phyloP scores from a whole-genome alignment of 1,140 invertebrate genomes.

The Bemisia tabaci region DNA sequence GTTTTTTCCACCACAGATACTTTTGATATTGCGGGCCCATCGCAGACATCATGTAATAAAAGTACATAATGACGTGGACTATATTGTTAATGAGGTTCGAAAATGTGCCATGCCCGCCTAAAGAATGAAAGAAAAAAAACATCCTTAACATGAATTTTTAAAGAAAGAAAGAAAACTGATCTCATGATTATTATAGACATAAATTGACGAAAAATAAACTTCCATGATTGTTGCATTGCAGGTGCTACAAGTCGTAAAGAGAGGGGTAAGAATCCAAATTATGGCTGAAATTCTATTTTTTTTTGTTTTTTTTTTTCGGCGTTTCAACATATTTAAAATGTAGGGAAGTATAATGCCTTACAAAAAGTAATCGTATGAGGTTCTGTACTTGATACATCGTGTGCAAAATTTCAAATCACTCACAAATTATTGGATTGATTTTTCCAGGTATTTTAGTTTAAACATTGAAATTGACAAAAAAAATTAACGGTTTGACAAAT shows the following conservation, averaged over 20 bases:
- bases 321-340: too few species aligned
- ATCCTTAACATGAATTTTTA: too few species aligned
- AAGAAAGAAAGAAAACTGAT: too few species aligned
- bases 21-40: slow-evolving; percentile 83
- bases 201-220: not conserved
- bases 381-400: too few species aligned
- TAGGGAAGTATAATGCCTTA: too few species aligned
- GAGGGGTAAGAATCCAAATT: not conserved
- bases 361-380: too few species aligned
- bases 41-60: slow-evolving; percentile 81
- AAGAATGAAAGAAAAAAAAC: slow-evolving; percentile 19
- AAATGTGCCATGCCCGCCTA: slow-evolving; percentile 82
- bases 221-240: not conserved
- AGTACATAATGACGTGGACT: slow-evolving; percentile 90
- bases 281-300: not conserved
- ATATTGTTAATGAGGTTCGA: slow-evolving; percentile 85
- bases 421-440: too few species aligned
- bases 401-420: too few species aligned
- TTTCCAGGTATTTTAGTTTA: too few species aligned
- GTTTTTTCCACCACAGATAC: slow-evolving; percentile 91
- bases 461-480: too few species aligned
- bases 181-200: not conserved
- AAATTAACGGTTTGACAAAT: too few species aligned
- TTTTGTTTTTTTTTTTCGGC: not conserved
- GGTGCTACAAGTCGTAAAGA: not conserved